Evolutionary conservation across 2,888 invertebrate genomes (phyloP), one percentile per base, ranked within the genome.

Genomic region (Meiosimyza decipiens): DNA sequence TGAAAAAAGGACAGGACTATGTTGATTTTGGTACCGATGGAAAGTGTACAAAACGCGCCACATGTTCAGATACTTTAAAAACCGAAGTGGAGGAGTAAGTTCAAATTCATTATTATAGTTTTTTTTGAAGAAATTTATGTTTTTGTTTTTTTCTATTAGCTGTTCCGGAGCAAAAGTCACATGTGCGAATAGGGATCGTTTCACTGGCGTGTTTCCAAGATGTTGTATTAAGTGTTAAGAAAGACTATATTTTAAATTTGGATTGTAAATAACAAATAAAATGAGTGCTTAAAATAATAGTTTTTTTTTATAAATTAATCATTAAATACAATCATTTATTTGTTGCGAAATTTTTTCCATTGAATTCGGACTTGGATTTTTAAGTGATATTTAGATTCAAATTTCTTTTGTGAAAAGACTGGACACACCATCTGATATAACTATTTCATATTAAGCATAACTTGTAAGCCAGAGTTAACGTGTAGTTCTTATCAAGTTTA

Each of bases 181-280:
- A 22, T 85, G 85, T 66, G 73, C 72, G 28, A 86, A 86, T 71
- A 84, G 81, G 69, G 80, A 82, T 68, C 80, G 81, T 12, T 85
- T 75, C 50, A 80, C 80, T 15, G 86, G 85, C 15, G 85, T 86
- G 4, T 85, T 85, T 72, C 85, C 85, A 1, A 82, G 79, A 57
- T 85, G 85, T 70, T 85, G 85, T 49, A 74, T 85, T 49, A 85
- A 85, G 71, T 85, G 85, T 73, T 81, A 79, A 77, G 28, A 51
- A 28, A 40, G 40, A 40, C 40, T 40, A 1, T 40, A 9, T 40
- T 40, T 40, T 40, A 9, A 40, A 40, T 40, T 40, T 1, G 40
- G 9, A 40, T 40, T 40, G 9, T 40, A 5, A 40, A 40, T 6
- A 6, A 9, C 40, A 9, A 40, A 40, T 40, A 40, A 40, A 40